Evolutionary conservation across 2,797 vertebrate species (phyloP), one percentile per base, ranked within the genome.

Genomic region (Sylvia borin): DNA sequence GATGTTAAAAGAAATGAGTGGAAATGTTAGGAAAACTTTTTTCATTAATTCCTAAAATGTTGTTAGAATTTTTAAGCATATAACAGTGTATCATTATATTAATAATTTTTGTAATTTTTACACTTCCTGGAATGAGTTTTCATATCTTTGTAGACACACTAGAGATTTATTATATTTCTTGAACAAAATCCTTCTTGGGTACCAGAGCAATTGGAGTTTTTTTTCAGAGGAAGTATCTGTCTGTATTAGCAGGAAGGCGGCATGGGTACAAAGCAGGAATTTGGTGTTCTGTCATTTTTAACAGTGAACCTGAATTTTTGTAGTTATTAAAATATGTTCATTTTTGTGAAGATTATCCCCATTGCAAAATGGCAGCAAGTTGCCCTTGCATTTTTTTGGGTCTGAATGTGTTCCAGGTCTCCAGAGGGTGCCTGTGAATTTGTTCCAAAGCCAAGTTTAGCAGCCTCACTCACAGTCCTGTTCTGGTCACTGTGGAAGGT

Each of bases 401-500:
- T 84, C 32, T 71, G 43, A 51, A 18, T 21, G 2, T 54, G 32
- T 66, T 90, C 72, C n/a, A 9, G 34, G 16, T 72, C 77, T 68
- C 51, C 50, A 57, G 62, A 71, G 38, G 20, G 13, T 71, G 50
- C 47, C 42, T 61, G 32, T 48, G 32, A 66, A 32, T 54, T 58
- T 51, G 27, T 43, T 86, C 24, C 45, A 68, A 42, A 78, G 32
- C 26, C 21, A 61, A 38, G 21, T 2, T 1, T 22, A 53, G 58
- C 0, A 2, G 26, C 36, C 29, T 80, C 26, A 3, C 57, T 70
- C 0, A 0, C 6, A 7, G 19, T n/a, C 9, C 5, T 3, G 25
- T 70, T 92, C 65, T 71, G 76, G 18, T 32, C 18, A 1, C 11
- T 57, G 26, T 65, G 67, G 8, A 17, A 27, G 42, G 27, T 2